Evolutionary conservation across 2,797 vertebrate genomes (phyloP), one percentile per base, ranked within the genome.

Genomic region (Enteromius argenteus): DNA sequence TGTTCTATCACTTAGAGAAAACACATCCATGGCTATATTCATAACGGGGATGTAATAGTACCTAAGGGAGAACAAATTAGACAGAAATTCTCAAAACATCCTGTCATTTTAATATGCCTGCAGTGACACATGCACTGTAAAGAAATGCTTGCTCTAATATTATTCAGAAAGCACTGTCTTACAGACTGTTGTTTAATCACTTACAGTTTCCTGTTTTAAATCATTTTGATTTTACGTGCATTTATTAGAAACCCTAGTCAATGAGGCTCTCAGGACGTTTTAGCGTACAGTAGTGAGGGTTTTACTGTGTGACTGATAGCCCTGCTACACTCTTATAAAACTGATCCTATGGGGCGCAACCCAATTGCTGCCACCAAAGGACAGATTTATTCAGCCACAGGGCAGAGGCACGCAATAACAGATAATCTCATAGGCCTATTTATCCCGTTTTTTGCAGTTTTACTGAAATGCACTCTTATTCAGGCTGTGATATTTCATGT

Each of bases 281-380:
- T 21, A 67, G 72, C 21, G 10, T 76, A 46, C 35, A 39, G 44
- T 72, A 62, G 68, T 17, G 21, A 3, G 2, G 58, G 46, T 79
- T 83, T 58, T 86, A 79, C 49, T 46, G 58, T 83, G 37, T 73
- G 66, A 84, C 77, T 84, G 64, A 71, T 85, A 3, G 53, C 71
- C 39, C 78, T 51, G 71, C 64, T 69, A 73, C 32, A 51, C 80
- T 79, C 56, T 19, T 58, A 49, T 71, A 32, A 51, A 30, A 66
- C 68, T 37, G 68, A 72, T 86, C 80, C 80, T 86, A 74, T 53
- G 80, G 80, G 80, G 85, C 23, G 6, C 80, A 79, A 79, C 75
- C 85, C 80, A 83, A 35, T 79, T 86, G 75, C 74, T 66, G 81
- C 58, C 32, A 67, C 75, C 75, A 83, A 83, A 86, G 37, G 80